phyloP scores from a whole-genome alignment of 1,140 invertebrate genomes.

The Cheumatopsyche charites region DNA sequence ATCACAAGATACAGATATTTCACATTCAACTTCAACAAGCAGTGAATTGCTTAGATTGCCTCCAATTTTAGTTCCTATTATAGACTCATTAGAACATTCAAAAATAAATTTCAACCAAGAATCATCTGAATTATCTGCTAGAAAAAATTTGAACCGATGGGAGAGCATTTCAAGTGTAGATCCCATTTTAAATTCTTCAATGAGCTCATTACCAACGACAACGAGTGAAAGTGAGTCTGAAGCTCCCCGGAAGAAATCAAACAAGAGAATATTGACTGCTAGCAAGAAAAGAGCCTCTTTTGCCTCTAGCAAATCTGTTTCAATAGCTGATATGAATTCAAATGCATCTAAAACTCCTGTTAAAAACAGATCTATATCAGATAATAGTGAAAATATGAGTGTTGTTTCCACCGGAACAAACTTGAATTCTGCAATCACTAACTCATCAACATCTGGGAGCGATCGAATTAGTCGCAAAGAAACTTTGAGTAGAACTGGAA shows the following conservation, averaged over 20 bases:
- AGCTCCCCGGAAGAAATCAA: conserved; percentile 54
- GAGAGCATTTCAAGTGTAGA: conserved; percentile 69
- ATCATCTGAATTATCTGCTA: conserved; percentile 53
- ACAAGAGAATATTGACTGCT: conserved; percentile 55
- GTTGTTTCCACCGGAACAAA: conserved; percentile 57
- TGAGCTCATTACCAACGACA: conserved; percentile 64
- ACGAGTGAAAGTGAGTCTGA: conserved; percentile 62
- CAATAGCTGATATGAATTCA: conserved; percentile 53
- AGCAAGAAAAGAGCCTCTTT: conserved; percentile 56
- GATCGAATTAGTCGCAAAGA: conserved; percentile 55
- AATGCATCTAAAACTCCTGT: conserved; percentile 50
- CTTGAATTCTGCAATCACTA: conserved; percentile 53
- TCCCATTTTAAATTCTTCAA: conserved; percentile 69
- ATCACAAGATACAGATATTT: conserved; percentile 65
- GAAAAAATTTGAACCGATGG: conserved; percentile 56
- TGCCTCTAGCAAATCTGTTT: conserved; percentile 57
- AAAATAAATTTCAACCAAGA: conserved; percentile 27
- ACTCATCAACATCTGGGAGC: conserved; percentile 59
- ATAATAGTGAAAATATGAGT: conserved; percentile 58
- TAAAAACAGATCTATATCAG: conserved; percentile 51
- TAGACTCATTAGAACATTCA: conserved; percentile 59
- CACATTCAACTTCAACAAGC: conserved; percentile 60
- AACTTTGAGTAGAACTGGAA: conserved; percentile 52
- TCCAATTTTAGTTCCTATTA: conserved; percentile 72
- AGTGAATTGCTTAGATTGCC: conserved; percentile 67